Conservation (phyloP, 2,113 vertebrate genomes). For the Rhipidura dahli region DNA sequence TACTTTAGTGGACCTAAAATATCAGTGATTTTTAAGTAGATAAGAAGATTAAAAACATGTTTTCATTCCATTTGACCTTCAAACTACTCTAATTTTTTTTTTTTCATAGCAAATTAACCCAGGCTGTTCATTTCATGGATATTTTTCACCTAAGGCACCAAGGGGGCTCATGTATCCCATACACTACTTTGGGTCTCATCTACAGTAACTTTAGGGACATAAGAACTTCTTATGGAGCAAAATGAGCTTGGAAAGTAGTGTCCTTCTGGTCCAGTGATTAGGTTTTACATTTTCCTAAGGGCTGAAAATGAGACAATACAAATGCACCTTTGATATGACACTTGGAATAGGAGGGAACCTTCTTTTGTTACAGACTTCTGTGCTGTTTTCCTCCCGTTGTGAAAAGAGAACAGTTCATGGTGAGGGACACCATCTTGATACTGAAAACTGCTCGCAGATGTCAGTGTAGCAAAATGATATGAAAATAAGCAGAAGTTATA, state of each 20-base stretch:
- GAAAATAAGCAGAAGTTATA: neutral
- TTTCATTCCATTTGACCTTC: constrained; percentile 53
- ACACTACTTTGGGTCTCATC: neutral
- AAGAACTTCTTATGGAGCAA: neutral
- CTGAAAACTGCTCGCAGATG: neutral
- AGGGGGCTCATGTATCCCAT: neutral
- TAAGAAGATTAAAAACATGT: constrained; percentile 51
- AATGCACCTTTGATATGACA: neutral
- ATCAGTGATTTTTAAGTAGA: constrained; percentile 47
- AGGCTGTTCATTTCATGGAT: neutral
- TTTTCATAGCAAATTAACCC: neutral
- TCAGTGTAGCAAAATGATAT: neutral
- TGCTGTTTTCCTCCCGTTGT: neutral
- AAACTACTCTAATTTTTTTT: neutral
- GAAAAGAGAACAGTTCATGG: neutral
- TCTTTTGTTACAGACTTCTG: neutral
- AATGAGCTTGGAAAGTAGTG: neutral
- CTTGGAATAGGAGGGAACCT: neutral
- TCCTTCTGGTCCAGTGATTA: neutral
- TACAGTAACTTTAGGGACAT: neutral
- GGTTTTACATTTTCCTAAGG: neutral
- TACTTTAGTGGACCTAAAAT: neutral
- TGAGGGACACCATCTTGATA: neutral
- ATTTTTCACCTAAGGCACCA: neutral
- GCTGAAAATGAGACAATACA: neutral